phyloP scores from a whole-genome alignment of 2,113 vertebrate species.

The Natator depressus region DNA sequence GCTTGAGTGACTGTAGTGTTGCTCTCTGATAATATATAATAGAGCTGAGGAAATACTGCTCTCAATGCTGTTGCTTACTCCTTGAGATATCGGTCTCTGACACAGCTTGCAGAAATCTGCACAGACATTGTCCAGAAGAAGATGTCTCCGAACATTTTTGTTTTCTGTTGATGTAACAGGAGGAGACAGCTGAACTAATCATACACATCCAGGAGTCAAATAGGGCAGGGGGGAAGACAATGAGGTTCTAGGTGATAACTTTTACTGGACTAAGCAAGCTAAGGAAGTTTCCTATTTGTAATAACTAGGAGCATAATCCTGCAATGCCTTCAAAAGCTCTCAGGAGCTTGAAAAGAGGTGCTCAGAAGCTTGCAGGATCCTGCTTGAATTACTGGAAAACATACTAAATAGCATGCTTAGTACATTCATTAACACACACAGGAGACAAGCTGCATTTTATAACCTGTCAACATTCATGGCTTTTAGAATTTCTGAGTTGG shows the following conservation, averaged over 20 bases:
- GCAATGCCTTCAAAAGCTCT: not conserved
- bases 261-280: not conserved
- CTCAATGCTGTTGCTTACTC: not conserved
- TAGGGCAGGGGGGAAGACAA: not conserved
- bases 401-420: not conserved
- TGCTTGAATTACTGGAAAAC: not conserved
- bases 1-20: not conserved
- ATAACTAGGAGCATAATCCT: not conserved
- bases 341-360: not conserved
- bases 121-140: not conserved
- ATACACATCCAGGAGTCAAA: not conserved
- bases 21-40: constrained; percentile 14
- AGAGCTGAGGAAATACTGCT: not conserved
- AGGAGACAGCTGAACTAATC: not conserved
- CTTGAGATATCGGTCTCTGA: constrained; percentile 38
- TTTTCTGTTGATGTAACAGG: not conserved
- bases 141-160: not conserved
- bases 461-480: not conserved
- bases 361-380: not conserved
- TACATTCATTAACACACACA: not conserved
- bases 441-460: not conserved
- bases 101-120: not conserved
- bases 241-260: not conserved
- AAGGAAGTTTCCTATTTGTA: not conserved
- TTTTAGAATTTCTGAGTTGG: not conserved